phyloP scores from a whole-genome alignment of 2,888 invertebrate genomes.

The Allacma fusca region DNA sequence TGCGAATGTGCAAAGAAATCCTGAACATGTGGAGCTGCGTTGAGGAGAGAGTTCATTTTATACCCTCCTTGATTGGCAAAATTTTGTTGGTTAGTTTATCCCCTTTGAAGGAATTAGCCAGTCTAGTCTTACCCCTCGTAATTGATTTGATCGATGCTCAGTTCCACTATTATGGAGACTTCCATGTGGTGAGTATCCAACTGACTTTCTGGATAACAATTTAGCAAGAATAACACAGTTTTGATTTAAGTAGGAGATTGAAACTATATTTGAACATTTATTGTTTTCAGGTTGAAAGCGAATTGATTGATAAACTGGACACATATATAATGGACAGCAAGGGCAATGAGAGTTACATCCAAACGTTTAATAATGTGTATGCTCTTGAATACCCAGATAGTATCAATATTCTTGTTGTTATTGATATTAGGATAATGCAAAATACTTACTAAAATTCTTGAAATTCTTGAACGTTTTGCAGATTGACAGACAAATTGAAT shows the following conservation, averaged over 20 bases:
- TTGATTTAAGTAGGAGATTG: no score
- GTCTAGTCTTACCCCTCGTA: slow-evolving; percentile 46
- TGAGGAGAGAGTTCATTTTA: slow-evolving; percentile 77
- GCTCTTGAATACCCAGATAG: no score
- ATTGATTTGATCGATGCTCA: slow-evolving; percentile 70
- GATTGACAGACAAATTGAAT: slow-evolving; percentile 84
- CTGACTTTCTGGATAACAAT: background rate
- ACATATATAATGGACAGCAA: slow-evolving; percentile 91
- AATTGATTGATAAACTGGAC: slow-evolving; percentile 89
- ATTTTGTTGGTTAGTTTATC: slow-evolving; percentile 87
- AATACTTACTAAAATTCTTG: no score
- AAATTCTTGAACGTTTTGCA: slow-evolving; percentile 64
- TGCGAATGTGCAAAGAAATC: slow-evolving; percentile 90
- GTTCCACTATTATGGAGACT: slow-evolving; percentile 64
- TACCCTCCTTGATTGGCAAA: slow-evolving; percentile 92
- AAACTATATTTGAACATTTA: background rate
- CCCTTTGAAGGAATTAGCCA: slow-evolving; percentile 22
- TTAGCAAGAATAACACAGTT: no score
- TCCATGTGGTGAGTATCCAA: slow-evolving; percentile 21
- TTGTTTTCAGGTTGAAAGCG: slow-evolving; percentile 77
- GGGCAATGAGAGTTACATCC: slow-evolving; percentile 90
- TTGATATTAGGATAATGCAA: no score
- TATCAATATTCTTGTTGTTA: no score
- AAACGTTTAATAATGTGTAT: slow-evolving; percentile 95
- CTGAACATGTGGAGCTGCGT: slow-evolving; percentile 90